Conservation (phyloP, 2,113 vertebrate genomes). For the Riparia riparia region DNA sequence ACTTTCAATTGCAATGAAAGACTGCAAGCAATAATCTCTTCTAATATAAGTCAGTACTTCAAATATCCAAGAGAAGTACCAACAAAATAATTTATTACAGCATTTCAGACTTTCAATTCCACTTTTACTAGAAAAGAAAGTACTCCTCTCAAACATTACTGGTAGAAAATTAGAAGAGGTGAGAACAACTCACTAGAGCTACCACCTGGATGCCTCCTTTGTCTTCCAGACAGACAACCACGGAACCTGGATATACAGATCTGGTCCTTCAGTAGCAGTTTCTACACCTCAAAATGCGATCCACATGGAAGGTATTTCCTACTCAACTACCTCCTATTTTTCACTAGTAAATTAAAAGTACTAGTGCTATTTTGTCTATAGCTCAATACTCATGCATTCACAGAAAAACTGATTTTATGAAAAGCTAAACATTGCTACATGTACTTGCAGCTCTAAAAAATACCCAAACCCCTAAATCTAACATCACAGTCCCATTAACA, state of each 20-base stretch:
- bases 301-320: background rate
- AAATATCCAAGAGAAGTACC: background rate
- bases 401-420: background rate
- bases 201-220: background rate
- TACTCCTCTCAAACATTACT: background rate
- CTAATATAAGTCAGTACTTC: background rate
- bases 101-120: background rate
- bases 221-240: background rate
- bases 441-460: background rate
- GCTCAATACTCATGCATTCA: background rate
- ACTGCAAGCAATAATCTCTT: background rate
- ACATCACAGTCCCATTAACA: background rate
- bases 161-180: background rate
- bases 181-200: background rate
- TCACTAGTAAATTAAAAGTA: background rate
- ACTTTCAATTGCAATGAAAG: background rate
- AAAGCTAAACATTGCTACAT: background rate
- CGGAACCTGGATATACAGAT: background rate
- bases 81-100: background rate
- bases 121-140: background rate
- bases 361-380: background rate
- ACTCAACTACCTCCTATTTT: background rate
- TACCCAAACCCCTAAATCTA: background rate
- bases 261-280: background rate
- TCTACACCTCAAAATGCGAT: background rate